Conservation (phyloP, 2,888 invertebrate species). For the Agrypnus murinus region DNA sequence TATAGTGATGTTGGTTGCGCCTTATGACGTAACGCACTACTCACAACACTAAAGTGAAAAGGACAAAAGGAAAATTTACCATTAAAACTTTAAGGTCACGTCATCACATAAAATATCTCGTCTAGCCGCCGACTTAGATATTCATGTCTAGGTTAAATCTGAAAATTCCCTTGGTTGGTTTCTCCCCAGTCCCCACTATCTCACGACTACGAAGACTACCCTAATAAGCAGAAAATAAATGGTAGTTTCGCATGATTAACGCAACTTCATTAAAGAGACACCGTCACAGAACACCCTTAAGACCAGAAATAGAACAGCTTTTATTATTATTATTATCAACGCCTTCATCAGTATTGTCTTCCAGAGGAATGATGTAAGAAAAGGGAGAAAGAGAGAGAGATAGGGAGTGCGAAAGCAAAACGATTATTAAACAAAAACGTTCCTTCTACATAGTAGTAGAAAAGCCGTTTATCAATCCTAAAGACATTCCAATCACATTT, state of each 20-base stretch:
- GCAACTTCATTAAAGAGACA: slow-evolving; percentile 30
- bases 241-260: slow-evolving; percentile 26
- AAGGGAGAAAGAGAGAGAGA: too few species aligned
- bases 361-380: too few species aligned
- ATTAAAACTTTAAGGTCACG: neutral
- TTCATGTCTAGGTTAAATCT: slow-evolving; percentile 28
- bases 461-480: slow-evolving; percentile 59
- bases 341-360: too few species aligned
- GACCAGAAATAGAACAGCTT: slow-evolving; percentile 32
- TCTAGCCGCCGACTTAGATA: slow-evolving; percentile 1
- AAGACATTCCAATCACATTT: slow-evolving; percentile 59
- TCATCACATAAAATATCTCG: neutral
- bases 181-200: too few species aligned
- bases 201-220: neutral
- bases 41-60: neutral
- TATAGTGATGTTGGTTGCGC: neutral
- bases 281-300: slow-evolving; percentile 2
- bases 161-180: slow-evolving; percentile 28
- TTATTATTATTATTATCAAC: too few species aligned
- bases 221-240: slow-evolving; percentile 32
- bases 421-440: slow-evolving; percentile 43
- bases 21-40: slow-evolving; percentile 13
- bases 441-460: slow-evolving; percentile 23
- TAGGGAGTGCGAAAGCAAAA: slow-evolving; percentile 4
- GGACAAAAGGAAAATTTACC: neutral